Base-by-base conservation (phyloP, 2,113 vertebrate species). In the Epinephelus moara region DNA sequence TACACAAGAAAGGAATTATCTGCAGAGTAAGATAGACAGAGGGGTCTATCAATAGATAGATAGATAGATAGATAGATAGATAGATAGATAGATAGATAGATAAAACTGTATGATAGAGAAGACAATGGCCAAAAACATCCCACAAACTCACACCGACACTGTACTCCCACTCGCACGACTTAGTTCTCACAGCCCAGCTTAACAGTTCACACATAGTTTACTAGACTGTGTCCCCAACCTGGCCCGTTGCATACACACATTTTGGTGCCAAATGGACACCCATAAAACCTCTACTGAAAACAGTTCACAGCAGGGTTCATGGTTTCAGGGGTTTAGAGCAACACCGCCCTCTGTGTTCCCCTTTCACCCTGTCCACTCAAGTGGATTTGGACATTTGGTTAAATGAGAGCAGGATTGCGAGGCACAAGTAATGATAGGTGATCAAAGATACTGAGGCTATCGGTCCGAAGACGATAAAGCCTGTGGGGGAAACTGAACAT, bases 131-230 rank as follows among this genome's bases (percentile, higher is more conserved):
- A 19, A 19, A 68, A 68, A 63, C 23, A 64, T 77, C 56, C 60
- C 56, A 70, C 59, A 77, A 49, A 78, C 45, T n/a, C 70, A 70
- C 37, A 70, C 50, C 50, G 30, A 42, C 68, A 67, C 66, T 59
- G 64, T 25, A 27, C 57, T 70, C 60, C 25, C 15, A 84, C n/a
- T 77, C 57, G 60, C 52, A 64, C 75, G 61, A 79, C 53, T 66
- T 47, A 10, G 55, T 79, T 87, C 80, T 81, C 73, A 87, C 73
- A 82, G 47, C 64, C 30, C 62, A 71, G 66, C 40, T 72, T 42
- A 47, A 73, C 37, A 68, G 86, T 86, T 88, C 87, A 90, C 78
- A 80, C 78, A 67, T 63, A 80, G 82, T 87, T 91, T 80, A 85
- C 73, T 33, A 45, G 67, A 83, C 74, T 80, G 73, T 57, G 74